These are phyloP conservation scores for Acrocyrtus sp. DNA, from an alignment of 2,888 invertebrate genomes.

Conservation along the genomic window DNA sequence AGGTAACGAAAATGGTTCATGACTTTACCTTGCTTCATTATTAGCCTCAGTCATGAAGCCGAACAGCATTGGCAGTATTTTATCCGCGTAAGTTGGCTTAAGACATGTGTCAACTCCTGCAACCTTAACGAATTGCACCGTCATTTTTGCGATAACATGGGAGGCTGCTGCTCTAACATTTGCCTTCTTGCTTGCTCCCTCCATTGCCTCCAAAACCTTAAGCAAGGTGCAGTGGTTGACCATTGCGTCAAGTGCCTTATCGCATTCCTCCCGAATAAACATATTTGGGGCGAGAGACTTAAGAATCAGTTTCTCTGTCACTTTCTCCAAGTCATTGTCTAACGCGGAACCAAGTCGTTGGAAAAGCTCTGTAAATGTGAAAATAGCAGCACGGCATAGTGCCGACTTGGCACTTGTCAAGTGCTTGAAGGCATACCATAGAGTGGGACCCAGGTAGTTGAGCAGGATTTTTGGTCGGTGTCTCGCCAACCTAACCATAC, in stretches of 20 bases:
- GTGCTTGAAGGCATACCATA: conserved; percentile 32
- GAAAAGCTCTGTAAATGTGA: conserved; percentile 32
- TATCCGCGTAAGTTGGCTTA: conserved; percentile 23
- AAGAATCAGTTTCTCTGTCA: conserved; percentile 27
- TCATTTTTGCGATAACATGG: conserved; percentile 21
- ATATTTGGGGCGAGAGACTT: conserved; percentile 26
- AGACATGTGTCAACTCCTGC: conserved; percentile 28
- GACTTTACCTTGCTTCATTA: conserved; percentile 27
- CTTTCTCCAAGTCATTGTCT: conserved; percentile 35
- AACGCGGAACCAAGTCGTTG: conserved; percentile 30
- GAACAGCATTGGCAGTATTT: conserved; percentile 34
- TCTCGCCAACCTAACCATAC: conserved; percentile 22
- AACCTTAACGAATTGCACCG: conserved; percentile 12
- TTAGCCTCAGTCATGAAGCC: conserved; percentile 33
- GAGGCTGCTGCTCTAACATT: not conserved
- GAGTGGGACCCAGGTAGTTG: conserved; percentile 20
- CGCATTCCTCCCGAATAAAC: conserved; percentile 35
- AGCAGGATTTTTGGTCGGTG: conserved; percentile 29
- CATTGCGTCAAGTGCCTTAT: conserved; percentile 27
- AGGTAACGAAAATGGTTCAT: not conserved
- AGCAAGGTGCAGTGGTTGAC: conserved; percentile 19
- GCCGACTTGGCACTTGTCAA: conserved; percentile 23
- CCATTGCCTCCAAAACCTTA: conserved; percentile 25
- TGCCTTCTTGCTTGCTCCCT: conserved; percentile 7
- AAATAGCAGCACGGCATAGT: conserved; percentile 26